Conservation (phyloP, 1,140 invertebrate species). For the Heliconius hewitsoni region DNA sequence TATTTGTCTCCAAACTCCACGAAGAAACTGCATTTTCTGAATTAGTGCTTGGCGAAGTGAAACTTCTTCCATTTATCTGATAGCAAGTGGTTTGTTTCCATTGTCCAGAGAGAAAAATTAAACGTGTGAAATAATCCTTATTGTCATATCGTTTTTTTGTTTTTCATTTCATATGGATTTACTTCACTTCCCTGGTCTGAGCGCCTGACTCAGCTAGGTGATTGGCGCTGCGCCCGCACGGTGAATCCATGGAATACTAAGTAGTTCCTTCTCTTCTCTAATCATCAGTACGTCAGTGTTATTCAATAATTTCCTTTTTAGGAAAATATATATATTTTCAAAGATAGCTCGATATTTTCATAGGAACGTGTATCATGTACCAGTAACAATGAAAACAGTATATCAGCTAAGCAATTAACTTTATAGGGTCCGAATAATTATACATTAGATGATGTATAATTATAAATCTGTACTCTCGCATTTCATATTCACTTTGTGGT, state of each 20-base stretch:
- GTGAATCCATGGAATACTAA: no score
- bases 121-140: not conserved
- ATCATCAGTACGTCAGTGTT: no score
- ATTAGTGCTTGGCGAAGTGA: not conserved
- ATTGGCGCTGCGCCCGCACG: no score
- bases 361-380: not conserved
- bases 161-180: no score
- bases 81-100: slow-evolving; percentile 21
- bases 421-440: not conserved
- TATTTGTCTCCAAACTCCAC: slow-evolving; percentile 50
- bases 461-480: not conserved
- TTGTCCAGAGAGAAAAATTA: not conserved
- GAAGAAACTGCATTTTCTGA: slow-evolving; percentile 46
- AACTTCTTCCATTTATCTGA: slow-evolving; percentile 16
- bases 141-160: no score
- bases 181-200: no score
- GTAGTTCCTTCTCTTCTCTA: no score
- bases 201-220: no score
- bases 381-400: not conserved
- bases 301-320: no score
- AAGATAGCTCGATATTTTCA: no score
- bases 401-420: not conserved
- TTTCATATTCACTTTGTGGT: not conserved
- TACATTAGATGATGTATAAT: not conserved
- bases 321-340: no score